Conservation (phyloP, 1,140 invertebrate genomes). For the Spodoptera litura region DNA sequence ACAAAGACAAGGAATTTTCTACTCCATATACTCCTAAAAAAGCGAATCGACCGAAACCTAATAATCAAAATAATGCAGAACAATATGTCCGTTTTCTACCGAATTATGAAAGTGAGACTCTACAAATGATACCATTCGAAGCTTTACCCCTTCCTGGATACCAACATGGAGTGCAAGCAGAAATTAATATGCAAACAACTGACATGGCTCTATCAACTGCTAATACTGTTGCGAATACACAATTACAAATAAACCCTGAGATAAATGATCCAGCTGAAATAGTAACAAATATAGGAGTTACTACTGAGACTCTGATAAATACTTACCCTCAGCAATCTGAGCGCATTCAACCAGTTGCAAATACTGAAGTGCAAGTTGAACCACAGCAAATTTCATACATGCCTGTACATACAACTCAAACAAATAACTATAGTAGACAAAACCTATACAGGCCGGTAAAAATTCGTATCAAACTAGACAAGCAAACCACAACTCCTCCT, state of each 20-base stretch:
- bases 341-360: background rate
- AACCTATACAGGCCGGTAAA: no score
- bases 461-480: background rate
- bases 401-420: background rate
- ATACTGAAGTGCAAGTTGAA: background rate
- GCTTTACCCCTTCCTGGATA: background rate
- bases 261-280: no score
- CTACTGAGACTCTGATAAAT: background rate
- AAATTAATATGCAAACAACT: background rate
- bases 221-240: background rate
- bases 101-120: background rate
- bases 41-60: background rate
- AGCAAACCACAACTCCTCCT: background rate
- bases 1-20: slow-evolving; percentile 9
- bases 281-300: background rate
- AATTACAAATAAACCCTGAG: background rate
- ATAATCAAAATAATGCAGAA: background rate
- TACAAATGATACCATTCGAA: background rate
- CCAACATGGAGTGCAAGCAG: background rate
- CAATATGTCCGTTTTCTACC: slow-evolving; percentile 1
- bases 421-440: no score
- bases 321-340: background rate
- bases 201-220: background rate
- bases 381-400: background rate
- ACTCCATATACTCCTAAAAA: background rate